Percentiles rank a stretch among this genome's conserved stretches.
Evolutionary conservation across 1,140 invertebrate genomes (phyloP).

Genomic region (Venturia canescens): DNA sequence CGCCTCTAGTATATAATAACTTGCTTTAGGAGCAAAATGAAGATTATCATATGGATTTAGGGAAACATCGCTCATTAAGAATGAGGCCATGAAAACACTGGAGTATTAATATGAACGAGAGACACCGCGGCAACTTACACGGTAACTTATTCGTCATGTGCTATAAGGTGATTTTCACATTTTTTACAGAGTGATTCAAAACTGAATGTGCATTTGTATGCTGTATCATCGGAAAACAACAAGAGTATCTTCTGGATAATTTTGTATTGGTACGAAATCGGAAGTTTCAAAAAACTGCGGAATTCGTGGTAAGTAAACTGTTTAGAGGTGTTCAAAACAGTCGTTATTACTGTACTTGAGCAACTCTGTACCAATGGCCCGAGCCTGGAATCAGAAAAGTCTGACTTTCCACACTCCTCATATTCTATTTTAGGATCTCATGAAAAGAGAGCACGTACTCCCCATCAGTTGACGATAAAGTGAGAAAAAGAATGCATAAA

Average conservation of each 20-base stretch:
- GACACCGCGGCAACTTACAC: background rate
- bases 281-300: no score
- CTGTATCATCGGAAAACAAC: no score
- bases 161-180: background rate
- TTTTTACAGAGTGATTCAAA: background rate
- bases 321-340: no score
- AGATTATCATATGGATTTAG: background rate
- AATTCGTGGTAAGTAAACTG: no score
- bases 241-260: no score
- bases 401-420: background rate
- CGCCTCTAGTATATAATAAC: no score
- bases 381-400: background rate
- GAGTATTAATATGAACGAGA: background rate
- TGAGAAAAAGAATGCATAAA: slow-evolving; percentile 12
- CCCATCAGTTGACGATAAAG: background rate
- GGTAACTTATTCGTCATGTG: background rate
- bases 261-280: no score
- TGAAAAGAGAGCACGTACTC: background rate
- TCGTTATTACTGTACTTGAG: no score
- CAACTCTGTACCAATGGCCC: background rate
- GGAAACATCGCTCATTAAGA: background rate
- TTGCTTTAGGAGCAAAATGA: background rate
- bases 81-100: background rate
- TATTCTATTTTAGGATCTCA: slow-evolving; percentile 15
- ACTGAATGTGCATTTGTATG: no score